A percentile compares a stretch with the other conserved stretches of the same genome.
Conservation (phyloP, 1,140 invertebrate genomes). For the Chironomus striatipennis region DNA sequence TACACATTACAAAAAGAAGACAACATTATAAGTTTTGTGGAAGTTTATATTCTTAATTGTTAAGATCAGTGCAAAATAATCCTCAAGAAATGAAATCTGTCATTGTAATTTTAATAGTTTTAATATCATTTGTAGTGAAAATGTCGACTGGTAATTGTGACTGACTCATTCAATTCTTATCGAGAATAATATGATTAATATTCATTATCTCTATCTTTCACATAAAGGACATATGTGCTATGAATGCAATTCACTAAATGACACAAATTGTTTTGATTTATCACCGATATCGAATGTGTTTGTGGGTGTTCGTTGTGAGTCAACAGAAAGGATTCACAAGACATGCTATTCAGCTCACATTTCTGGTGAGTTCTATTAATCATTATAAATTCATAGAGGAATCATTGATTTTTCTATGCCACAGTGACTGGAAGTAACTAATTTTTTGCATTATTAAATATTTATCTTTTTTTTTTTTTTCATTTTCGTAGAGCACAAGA, state of each 20-base stretch:
- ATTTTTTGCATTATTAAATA: neutral
- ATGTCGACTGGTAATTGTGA: neutral
- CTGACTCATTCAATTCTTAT: neutral
- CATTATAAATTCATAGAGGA: too few relatives aligned
- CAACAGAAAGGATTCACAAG: neutral
- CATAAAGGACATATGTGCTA: neutral
- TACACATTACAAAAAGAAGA: neutral
- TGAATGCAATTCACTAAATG: neutral
- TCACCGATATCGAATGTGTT: neutral
- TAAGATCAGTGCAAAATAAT: neutral
- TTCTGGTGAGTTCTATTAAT: neutral
- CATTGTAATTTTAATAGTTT: neutral
- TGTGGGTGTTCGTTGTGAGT: neutral
- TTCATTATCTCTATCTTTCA: neutral
- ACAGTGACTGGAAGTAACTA: neutral
- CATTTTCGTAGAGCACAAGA: neutral
- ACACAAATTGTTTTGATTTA: constrained; percentile 3
- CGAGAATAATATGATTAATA: neutral
- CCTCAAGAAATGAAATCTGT: neutral
- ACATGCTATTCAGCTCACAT: neutral
- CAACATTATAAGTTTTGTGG: neutral
- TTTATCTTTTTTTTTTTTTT: neutral
- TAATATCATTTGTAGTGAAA: neutral
- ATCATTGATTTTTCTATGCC: too few relatives aligned
- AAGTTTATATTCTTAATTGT: neutral